These are phyloP conservation scores for Ctenomys sociabilis DNA, from an alignment of 2,113 vertebrate genomes.

Conservation along the genomic window DNA sequence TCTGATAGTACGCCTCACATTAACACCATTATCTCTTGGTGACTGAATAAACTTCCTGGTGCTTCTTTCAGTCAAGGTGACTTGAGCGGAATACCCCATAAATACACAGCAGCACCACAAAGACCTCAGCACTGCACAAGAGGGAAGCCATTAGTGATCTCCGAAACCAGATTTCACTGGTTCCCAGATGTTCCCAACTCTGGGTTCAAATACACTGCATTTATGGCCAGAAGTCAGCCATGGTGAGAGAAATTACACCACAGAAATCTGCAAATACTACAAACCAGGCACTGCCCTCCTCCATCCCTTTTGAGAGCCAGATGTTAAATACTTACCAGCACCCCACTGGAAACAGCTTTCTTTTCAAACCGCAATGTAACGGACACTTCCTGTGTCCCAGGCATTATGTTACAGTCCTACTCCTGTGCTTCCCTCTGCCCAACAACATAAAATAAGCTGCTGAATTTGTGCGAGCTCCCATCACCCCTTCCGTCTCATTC, in stretches of 20 bases:
- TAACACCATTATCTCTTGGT: slow-evolving; percentile 29
- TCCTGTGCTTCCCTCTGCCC: not conserved
- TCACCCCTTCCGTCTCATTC: not conserved
- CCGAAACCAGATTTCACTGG: not conserved
- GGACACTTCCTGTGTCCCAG: not conserved
- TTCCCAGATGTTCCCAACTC: not conserved
- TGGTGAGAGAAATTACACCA: not conserved
- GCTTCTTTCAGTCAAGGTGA: slow-evolving; percentile 13
- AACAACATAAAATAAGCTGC: not conserved
- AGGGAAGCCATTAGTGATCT: not conserved
- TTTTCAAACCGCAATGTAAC: not conserved
- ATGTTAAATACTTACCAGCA: not conserved
- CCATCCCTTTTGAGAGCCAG: not conserved
- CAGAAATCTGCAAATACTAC: not conserved
- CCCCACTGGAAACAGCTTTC: not conserved
- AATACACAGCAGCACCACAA: not conserved
- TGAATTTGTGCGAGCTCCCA: not conserved
- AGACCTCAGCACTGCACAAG: not conserved
- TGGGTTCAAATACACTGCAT: not conserved
- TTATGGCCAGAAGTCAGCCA: not conserved
- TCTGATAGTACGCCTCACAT: slow-evolving; percentile 44
- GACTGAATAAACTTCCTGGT: slow-evolving; percentile 40
- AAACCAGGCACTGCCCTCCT: not conserved
- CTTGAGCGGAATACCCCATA: not conserved
- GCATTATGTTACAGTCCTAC: not conserved